Conservation (phyloP, 1,140 invertebrate genomes). For the Zaprionus davidi region DNA sequence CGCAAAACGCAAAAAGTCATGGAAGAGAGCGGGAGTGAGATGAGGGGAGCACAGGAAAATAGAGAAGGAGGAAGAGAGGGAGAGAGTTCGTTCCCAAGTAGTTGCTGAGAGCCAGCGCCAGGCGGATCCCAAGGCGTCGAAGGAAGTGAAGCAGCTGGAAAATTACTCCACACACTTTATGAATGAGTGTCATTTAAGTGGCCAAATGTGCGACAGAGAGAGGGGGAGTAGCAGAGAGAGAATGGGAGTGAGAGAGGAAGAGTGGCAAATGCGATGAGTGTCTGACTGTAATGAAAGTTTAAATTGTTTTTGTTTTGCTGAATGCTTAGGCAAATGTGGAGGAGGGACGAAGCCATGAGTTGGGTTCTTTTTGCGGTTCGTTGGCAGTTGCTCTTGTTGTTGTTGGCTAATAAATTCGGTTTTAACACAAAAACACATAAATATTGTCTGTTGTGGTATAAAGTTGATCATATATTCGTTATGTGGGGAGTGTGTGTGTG, state of each 20-base stretch:
- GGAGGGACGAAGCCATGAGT: conserved; percentile 2
- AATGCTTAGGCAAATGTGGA: conserved; percentile 50
- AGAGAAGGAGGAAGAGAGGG: background rate
- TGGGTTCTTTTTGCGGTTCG: background rate
- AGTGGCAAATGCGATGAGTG: conserved; percentile 27
- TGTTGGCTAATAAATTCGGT: conserved; percentile 59
- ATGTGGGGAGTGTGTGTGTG: background rate
- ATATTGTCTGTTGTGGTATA: conserved; percentile 30
- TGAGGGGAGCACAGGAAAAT: background rate
- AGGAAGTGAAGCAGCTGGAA: conserved; percentile 67
- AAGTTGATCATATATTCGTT: conserved; percentile 52
- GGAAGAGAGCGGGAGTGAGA: background rate
- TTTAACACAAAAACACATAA: conserved; percentile 36
- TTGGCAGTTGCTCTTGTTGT: conserved; percentile 29
- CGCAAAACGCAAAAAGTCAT: conserved; percentile 35
- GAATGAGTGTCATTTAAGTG: conserved; percentile 70
- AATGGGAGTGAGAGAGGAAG: background rate
- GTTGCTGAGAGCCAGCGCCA: background rate
- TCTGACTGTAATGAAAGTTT: conserved; percentile 73
- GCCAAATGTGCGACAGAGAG: conserved; percentile 47
- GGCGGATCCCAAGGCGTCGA: conserved; percentile 27
- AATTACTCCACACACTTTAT: conserved; percentile 69
- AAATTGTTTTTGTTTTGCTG: conserved; percentile 67
- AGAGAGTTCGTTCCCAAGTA: background rate
- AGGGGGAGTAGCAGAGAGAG: background rate